These are phyloP conservation scores for Drosophila sordidula DNA, from an alignment of 2,888 invertebrate species.

Conservation along the genomic window DNA sequence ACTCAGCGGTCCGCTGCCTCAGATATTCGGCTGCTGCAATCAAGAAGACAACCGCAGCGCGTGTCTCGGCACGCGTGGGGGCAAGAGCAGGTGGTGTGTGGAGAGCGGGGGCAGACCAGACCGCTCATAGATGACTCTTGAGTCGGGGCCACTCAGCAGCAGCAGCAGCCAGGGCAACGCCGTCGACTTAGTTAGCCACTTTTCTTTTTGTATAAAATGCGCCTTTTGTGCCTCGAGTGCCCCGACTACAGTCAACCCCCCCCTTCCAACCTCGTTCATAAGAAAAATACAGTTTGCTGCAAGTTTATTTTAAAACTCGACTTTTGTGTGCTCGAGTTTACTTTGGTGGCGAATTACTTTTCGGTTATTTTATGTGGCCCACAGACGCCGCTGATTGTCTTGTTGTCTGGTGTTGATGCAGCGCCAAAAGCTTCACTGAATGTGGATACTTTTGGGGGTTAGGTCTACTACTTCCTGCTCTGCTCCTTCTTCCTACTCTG, in stretches of 20 bases:
- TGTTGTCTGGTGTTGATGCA: constrained; percentile 74
- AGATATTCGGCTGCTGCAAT: constrained; percentile 35
- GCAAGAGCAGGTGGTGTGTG: constrained; percentile 4
- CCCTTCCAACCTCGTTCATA: constrained; percentile 18
- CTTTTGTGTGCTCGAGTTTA: constrained; percentile 76
- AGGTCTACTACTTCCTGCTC: constrained; percentile 12
- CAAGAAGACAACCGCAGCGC: constrained; percentile 46
- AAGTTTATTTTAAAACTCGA: constrained; percentile 81
- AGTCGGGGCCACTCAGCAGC: constrained; percentile 34
- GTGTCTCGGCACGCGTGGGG: constrained; percentile 37
- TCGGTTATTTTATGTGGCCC: constrained; percentile 78
- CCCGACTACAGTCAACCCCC: neutral
- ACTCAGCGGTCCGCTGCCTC: constrained; percentile 39
- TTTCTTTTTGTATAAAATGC: constrained; percentile 74
- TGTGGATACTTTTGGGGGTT: constrained; percentile 27
- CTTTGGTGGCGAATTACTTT: constrained; percentile 78
- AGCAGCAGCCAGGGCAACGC: constrained; percentile 43
- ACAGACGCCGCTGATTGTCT: constrained; percentile 68
- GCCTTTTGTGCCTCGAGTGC: constrained; percentile 75
- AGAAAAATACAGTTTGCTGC: constrained; percentile 71
- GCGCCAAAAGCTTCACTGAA: constrained; percentile 30
- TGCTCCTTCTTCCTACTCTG: neutral
- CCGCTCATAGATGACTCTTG: constrained; percentile 58
- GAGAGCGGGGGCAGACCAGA: constrained; percentile 6
- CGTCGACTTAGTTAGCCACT: constrained; percentile 79